Evolutionary conservation across 2,888 invertebrate genomes (phyloP).

Genomic region (Euphydryas editha): DNA sequence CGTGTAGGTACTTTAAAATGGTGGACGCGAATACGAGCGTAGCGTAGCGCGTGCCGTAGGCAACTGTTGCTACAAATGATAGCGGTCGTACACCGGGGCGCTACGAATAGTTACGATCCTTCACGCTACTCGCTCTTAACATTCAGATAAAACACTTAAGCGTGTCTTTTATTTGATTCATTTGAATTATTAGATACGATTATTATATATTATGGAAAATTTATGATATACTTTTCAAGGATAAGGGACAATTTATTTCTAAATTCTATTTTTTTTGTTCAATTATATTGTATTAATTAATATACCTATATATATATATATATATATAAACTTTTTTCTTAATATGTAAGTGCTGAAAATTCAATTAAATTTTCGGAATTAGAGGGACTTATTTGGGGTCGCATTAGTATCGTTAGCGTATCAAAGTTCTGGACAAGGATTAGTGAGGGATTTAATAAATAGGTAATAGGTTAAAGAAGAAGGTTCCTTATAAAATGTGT

Average conservation of each 20-base stretch:
- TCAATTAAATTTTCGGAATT: constrained; percentile 44
- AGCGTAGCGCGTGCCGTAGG: constrained; percentile 63
- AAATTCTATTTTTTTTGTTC: not conserved
- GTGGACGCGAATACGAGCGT: constrained; percentile 57
- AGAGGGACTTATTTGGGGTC: constrained; percentile 44
- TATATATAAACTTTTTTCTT: not conserved
- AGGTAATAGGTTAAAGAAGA: constrained; percentile 52
- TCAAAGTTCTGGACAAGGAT: constrained; percentile 50
- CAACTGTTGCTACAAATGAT: constrained; percentile 71
- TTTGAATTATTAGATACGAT: too few relatives aligned
- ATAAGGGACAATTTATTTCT: not conserved
- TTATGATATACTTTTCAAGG: not conserved
- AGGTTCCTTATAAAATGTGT: not conserved
- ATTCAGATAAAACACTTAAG: not conserved
- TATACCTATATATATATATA: not conserved
- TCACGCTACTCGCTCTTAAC: not conserved
- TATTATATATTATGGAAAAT: too few relatives aligned
- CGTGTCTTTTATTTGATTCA: not conserved
- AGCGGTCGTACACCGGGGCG: constrained; percentile 7
- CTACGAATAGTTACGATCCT: constrained; percentile 11
- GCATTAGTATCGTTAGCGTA: constrained; percentile 45
- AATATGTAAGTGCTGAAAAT: constrained; percentile 21
- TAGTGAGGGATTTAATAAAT: constrained; percentile 53
- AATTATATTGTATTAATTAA: not conserved
- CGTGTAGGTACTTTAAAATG: constrained; percentile 6